Conservation (phyloP, 2,888 invertebrate species). For the Ophioninae sp. region DNA sequence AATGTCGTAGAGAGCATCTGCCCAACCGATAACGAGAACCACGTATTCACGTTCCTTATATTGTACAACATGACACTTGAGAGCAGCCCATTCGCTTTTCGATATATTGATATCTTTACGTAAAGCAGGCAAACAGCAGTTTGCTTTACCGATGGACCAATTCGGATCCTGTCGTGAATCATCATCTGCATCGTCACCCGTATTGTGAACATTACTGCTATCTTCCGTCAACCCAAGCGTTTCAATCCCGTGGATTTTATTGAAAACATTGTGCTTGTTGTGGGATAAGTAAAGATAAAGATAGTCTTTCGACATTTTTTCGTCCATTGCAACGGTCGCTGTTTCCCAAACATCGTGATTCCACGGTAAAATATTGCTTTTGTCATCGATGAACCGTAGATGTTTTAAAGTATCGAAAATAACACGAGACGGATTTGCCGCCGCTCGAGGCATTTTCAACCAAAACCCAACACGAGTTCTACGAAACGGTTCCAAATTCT, state of each 20-base stretch:
- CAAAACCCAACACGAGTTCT: background rate
- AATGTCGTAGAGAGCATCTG: too few relatives aligned
- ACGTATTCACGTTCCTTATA: too few relatives aligned
- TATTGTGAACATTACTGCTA: background rate
- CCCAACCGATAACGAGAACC: too few relatives aligned
- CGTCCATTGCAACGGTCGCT: constrained; percentile 26
- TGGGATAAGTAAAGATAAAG: constrained; percentile 50
- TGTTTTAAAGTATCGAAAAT: constrained; percentile 46
- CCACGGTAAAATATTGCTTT: constrained; percentile 50
- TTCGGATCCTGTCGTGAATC: too few relatives aligned
- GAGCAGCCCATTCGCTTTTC: too few relatives aligned
- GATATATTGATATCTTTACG: too few relatives aligned
- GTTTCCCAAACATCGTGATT: constrained; percentile 45
- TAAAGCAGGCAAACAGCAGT: too few relatives aligned
- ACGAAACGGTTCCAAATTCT: background rate
- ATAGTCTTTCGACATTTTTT: constrained; percentile 53
- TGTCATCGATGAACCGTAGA: constrained; percentile 35
- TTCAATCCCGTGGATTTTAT: constrained; percentile 40
- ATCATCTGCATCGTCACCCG: constrained; percentile 13
- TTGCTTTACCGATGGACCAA: too few relatives aligned
- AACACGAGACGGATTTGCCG: constrained; percentile 32
- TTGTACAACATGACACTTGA: too few relatives aligned
- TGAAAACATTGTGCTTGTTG: constrained; percentile 52
- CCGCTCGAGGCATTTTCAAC: constrained; percentile 53
- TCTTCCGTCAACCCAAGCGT: constrained; percentile 8